Evolutionary conservation across 2,113 vertebrate species (phyloP), one percentile per base, ranked within the genome.

Genomic region (Morone chrysops): DNA sequence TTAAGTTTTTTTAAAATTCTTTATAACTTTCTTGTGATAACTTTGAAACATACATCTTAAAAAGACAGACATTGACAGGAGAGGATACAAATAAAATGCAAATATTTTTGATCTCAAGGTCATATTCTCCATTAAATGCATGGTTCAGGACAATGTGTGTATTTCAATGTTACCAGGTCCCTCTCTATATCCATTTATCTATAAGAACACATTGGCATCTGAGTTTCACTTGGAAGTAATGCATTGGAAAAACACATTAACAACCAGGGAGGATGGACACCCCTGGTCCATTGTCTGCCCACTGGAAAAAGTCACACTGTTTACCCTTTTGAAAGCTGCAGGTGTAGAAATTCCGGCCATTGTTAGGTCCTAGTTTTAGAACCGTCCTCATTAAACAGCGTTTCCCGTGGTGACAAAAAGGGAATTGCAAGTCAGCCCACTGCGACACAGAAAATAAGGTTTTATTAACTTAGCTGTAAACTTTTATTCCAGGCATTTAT

Each of bases 361-460:
- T 99, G 91, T 97, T 99, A 0, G 96, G 96, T 75, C 98, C 98
- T 50, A 96, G 93, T 95, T 99, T 99, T 89, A 99, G 84, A 36
- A 98, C 98, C 0, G 96, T 98, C 90, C 95, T 97, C 96, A 97
- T 95, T 86, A 98, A 75, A 74, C 94, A 95, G 31, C 95, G 95
- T 81, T 95, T 97, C 81, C 94, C 96, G 1, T 99, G 98, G 82
- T 93, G 92, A 94, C 97, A 99, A 80, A 90, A 81, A 1, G 98
- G 98, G 88, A 98, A 99, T 86, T 95, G 93, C 80, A 96, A 74
- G 87, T 99, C 98, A 3, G 97, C 98, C 98, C 98, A 99, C 98
- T 99, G 91, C 22, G 87, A 95, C 84, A 47, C 41, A 78, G 53
- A 62, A 45, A 83, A 81, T 18, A 62, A 65, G 7, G 1, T 62